phyloP scores from a whole-genome alignment of 2,888 invertebrate species.

The Atethmia centrago region DNA sequence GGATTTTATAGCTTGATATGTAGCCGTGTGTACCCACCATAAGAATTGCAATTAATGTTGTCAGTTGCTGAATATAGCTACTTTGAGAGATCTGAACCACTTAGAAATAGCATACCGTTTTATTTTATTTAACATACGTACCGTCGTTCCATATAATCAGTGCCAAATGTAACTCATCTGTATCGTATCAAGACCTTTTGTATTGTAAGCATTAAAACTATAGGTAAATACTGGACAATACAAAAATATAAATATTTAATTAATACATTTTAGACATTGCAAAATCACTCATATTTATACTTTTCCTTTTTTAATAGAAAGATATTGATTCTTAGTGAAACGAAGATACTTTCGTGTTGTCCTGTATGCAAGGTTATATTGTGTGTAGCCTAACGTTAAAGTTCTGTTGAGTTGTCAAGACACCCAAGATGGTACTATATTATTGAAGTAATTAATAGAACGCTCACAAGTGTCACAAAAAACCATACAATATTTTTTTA shows the following conservation, averaged over 20 bases:
- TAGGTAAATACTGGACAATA: constrained; percentile 11
- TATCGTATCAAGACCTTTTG: background rate
- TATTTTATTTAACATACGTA: background rate
- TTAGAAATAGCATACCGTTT: constrained; percentile 1
- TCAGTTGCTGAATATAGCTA: constrained; percentile 14
- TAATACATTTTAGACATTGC: background rate
- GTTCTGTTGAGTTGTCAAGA: background rate
- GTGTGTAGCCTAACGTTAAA: background rate
- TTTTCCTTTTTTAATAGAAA: constrained; percentile 12
- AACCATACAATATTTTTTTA: constrained; percentile 5
- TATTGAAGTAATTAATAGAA: background rate
- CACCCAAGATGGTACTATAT: background rate
- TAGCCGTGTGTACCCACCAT: background rate
- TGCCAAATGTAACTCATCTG: constrained; percentile 24
- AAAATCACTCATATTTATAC: background rate
- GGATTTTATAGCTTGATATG: too few species aligned
- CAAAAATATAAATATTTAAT: background rate
- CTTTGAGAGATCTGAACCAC: constrained; percentile 12
- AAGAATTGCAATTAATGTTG: background rate
- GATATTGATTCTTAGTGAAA: background rate
- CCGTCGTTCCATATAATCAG: background rate
- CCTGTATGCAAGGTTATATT: background rate
- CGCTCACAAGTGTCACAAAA: background rate
- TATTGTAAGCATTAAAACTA: constrained; percentile 14
- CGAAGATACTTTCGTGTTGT: background rate